A percentile compares a stretch with the other conserved stretches of the same genome.
phyloP scores from a whole-genome alignment of 2,888 invertebrate genomes.

The Cantharis lateralis region DNA sequence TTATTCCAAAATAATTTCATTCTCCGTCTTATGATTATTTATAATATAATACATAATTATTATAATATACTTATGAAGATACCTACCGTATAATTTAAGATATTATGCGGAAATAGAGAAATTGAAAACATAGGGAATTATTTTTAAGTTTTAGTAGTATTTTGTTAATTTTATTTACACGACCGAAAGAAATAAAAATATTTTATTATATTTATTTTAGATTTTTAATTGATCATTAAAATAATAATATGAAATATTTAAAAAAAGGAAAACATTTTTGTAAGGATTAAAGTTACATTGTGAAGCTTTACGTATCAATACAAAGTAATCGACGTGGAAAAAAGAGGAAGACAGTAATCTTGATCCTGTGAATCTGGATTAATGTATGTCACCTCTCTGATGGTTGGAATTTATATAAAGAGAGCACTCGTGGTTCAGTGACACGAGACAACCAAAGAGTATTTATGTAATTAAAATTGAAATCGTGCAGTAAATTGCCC shows the following conservation, averaged over 20 bases:
- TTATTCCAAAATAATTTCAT: no score
- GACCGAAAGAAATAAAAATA: not conserved
- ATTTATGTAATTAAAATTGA: slow-evolving; percentile 13
- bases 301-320: slow-evolving; percentile 17
- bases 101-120: no score
- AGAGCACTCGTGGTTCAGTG: slow-evolving; percentile 22
- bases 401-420: slow-evolving; percentile 21
- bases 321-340: slow-evolving; percentile 29
- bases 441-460: slow-evolving; percentile 17
- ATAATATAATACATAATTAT: no score
- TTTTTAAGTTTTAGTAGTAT: no score
- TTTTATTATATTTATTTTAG: not conserved
- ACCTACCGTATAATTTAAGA: no score
- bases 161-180: no score
- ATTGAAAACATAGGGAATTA: no score
- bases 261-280: not conserved
- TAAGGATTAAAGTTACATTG: not conserved
- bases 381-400: slow-evolving; percentile 24
- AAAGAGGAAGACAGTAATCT: slow-evolving; percentile 33
- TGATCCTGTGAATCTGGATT: slow-evolving; percentile 29
- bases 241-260: not conserved
- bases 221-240: not conserved
- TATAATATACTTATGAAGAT: no score
- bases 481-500: slow-evolving; percentile 17
- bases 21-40: no score